A percentile compares a stretch with the other conserved stretches of the same genome.
These are phyloP conservation scores for Aporophyla lueneburgensis DNA, from an alignment of 2,888 invertebrate genomes.

Conservation along the genomic window DNA sequence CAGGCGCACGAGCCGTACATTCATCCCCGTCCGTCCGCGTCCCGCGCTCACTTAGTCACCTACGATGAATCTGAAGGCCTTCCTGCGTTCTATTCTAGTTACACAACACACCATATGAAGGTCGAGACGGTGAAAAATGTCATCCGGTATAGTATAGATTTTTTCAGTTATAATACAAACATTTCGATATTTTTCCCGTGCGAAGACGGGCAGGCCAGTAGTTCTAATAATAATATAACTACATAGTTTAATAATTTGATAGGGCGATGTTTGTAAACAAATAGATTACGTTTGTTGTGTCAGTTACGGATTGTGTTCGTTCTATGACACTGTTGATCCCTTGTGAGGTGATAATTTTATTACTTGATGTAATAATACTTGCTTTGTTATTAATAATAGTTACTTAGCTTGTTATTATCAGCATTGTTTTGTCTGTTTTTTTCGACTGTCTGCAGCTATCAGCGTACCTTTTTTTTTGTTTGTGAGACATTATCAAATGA, in stretches of 20 bases:
- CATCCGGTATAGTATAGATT: too few relatives aligned
- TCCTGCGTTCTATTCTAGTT: too few relatives aligned
- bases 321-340: slow-evolving; percentile 11
- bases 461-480: too few relatives aligned
- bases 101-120: too few relatives aligned
- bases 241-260: background rate
- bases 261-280: slow-evolving; percentile 30
- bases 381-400: background rate
- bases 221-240: background rate
- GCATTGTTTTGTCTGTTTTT: slow-evolving; percentile 11
- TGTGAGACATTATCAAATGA: too few relatives aligned
- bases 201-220: background rate
- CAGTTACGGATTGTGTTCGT: background rate
- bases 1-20: too few relatives aligned
- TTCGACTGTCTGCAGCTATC: background rate
- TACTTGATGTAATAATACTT: slow-evolving; percentile 23
- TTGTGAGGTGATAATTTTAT: slow-evolving; percentile 11
- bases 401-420: background rate
- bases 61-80: too few relatives aligned
- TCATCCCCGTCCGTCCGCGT: too few relatives aligned
- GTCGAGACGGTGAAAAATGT: too few relatives aligned
- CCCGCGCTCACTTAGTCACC: too few relatives aligned
- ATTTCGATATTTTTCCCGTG: too few relatives aligned
- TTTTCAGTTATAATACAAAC: too few relatives aligned
- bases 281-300: slow-evolving; percentile 15